These are phyloP conservation scores for Argentina silus DNA, from an alignment of 2,797 vertebrate species.

Conservation along the genomic window DNA sequence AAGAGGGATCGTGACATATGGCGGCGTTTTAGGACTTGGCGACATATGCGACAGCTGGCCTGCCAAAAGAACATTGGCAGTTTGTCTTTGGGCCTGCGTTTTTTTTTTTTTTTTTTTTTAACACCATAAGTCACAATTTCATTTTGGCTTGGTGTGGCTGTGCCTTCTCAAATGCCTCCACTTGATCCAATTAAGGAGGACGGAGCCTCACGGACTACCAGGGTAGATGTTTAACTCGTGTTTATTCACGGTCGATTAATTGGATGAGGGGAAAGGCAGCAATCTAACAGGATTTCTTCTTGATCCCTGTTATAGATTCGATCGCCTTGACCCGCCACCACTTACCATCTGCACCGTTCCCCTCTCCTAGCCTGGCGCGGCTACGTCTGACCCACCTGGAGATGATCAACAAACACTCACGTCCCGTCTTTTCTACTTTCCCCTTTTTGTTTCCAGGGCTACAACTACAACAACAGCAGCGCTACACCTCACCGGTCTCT, in stretches of 20 bases:
- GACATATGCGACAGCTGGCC: slow-evolving; percentile 43
- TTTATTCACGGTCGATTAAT: background rate
- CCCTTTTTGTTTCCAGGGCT: no score
- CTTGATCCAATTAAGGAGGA: background rate
- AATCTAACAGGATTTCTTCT: background rate
- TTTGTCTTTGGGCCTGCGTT: slow-evolving; percentile 14
- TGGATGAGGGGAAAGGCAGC: background rate
- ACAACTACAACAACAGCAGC: background rate
- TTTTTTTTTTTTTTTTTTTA: slow-evolving; percentile 36
- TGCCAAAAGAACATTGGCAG: slow-evolving; percentile 52
- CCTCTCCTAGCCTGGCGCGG: no score
- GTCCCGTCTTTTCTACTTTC: no score
- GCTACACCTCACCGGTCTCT: background rate
- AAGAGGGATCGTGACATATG: slow-evolving; percentile 50
- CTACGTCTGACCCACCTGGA: no score
- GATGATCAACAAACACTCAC: no score
- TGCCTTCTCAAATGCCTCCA: background rate
- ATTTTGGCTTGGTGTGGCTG: slow-evolving; percentile 38
- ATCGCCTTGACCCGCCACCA: no score
- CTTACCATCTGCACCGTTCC: no score
- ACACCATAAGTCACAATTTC: slow-evolving; percentile 53
- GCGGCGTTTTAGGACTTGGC: slow-evolving; percentile 43
- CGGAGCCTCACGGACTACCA: background rate
- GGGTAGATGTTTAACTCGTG: background rate
- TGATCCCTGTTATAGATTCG: no score